A percentile compares a stretch with the other conserved stretches of the same genome.
These are phyloP conservation scores for Phalacrocorax carbo DNA, from an alignment of 2,113 vertebrate species.

Conservation along the genomic window DNA sequence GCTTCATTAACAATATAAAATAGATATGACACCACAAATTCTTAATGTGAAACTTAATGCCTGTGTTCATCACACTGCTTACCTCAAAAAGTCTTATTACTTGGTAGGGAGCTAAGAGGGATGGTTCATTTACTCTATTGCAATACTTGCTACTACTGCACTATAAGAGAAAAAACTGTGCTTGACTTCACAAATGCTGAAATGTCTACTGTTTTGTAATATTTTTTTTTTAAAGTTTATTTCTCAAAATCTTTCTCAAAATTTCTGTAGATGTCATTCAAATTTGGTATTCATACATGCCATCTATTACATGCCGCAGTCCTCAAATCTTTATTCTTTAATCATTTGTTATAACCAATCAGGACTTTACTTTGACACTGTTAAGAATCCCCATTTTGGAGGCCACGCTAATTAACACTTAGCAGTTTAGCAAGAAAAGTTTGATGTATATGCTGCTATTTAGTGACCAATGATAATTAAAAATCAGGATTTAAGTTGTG, in stretches of 20 bases:
- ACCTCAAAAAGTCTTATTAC: neutral
- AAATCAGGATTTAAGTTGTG: neutral
- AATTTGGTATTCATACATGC: neutral
- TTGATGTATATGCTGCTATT: neutral
- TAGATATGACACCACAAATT: neutral
- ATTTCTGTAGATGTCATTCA: neutral
- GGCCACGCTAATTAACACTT: neutral
- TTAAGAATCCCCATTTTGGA: neutral
- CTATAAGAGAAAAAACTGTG: neutral
- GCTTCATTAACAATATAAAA: neutral
- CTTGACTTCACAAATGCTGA: neutral
- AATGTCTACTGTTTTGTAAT: neutral
- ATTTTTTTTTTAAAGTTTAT: neutral
- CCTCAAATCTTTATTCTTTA: neutral
- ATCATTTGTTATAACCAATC: neutral
- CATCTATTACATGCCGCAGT: neutral
- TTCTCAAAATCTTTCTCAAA: neutral
- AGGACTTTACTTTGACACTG: neutral
- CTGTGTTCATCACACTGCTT: neutral
- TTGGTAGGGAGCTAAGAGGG: neutral
- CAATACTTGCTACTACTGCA: neutral
- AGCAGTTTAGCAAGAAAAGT: neutral
- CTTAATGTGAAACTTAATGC: neutral
- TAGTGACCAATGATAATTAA: neutral
- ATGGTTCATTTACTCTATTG: neutral